A percentile compares a stretch with the other conserved stretches of the same genome.
These are phyloP conservation scores for Tetragonisca angustula DNA, from an alignment of 2,888 invertebrate genomes.

Conservation along the genomic window DNA sequence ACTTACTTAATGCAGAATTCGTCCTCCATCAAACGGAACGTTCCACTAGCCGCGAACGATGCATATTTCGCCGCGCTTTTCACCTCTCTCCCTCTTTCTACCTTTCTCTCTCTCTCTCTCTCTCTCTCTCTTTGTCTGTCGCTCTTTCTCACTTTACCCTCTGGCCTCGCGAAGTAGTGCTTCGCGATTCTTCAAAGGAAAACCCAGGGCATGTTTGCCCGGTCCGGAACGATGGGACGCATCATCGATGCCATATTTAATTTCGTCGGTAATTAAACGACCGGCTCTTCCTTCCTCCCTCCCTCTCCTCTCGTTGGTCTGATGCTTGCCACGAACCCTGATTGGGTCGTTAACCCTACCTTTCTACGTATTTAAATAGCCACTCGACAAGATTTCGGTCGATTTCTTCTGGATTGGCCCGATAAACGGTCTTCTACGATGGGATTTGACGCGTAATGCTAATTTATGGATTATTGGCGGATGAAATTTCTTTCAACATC, in stretches of 20 bases:
- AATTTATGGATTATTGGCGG: neutral
- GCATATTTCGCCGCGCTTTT: constrained; percentile 57
- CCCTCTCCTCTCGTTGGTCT: neutral
- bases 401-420: neutral
- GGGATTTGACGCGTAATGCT: neutral
- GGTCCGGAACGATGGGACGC: constrained; percentile 35
- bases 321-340: neutral
- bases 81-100: constrained; percentile 31
- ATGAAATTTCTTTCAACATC: neutral
- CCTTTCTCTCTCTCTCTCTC: too few relatives aligned
- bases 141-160: neutral
- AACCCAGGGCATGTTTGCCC: constrained; percentile 36
- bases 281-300: neutral
- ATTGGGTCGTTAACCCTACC: constrained; percentile 49
- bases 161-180: constrained; percentile 15
- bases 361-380: constrained; percentile 29
- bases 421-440: neutral
- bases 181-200: constrained; percentile 55
- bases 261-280: constrained; percentile 50
- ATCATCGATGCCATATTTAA: constrained; percentile 58
- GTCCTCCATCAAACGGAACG: constrained; percentile 57
- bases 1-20: constrained; percentile 58
- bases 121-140: too few relatives aligned
- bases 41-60: constrained; percentile 54
- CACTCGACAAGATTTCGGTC: neutral